A percentile compares a stretch with the other conserved stretches of the same genome.
Conservation (phyloP, 2,888 invertebrate species). For the Drosophila anomelani region DNA sequence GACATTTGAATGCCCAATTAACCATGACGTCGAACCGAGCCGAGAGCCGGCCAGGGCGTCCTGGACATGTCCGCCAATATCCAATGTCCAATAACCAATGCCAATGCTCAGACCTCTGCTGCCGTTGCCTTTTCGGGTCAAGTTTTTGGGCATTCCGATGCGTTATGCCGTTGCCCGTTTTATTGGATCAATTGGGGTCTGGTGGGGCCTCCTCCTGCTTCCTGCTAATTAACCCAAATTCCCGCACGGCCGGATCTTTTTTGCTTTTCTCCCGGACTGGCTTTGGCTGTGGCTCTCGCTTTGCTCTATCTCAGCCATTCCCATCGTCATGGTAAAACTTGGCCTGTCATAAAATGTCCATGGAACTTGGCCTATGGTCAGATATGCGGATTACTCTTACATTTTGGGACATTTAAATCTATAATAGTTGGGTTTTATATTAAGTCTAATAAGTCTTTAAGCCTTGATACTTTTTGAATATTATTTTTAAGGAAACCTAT, state of each 20-base stretch:
- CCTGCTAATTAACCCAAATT: conserved; percentile 73
- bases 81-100: conserved; percentile 12
- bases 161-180: conserved; percentile 69
- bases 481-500: background rate
- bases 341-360: conserved; percentile 58
- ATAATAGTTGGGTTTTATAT: background rate
- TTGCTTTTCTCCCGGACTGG: background rate
- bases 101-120: conserved; percentile 10
- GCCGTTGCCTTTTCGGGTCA: conserved; percentile 62
- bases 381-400: conserved; percentile 14
- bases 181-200: conserved; percentile 60
- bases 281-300: conserved; percentile 2
- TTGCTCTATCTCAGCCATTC: conserved; percentile 57
- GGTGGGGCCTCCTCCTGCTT: conserved; percentile 25
- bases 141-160: conserved; percentile 67
- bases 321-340: conserved; percentile 60
- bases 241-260: conserved; percentile 64
- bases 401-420: too few relatives aligned
- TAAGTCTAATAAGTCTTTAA: background rate
- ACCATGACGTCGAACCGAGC: conserved; percentile 75
- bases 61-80: conserved; percentile 32
- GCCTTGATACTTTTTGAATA: background rate
- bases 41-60: conserved; percentile 9
- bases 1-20: conserved; percentile 85
- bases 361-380: conserved; percentile 20